Base-by-base conservation (phyloP, 1,140 invertebrate species). In the Sinonovacula constricta region DNA sequence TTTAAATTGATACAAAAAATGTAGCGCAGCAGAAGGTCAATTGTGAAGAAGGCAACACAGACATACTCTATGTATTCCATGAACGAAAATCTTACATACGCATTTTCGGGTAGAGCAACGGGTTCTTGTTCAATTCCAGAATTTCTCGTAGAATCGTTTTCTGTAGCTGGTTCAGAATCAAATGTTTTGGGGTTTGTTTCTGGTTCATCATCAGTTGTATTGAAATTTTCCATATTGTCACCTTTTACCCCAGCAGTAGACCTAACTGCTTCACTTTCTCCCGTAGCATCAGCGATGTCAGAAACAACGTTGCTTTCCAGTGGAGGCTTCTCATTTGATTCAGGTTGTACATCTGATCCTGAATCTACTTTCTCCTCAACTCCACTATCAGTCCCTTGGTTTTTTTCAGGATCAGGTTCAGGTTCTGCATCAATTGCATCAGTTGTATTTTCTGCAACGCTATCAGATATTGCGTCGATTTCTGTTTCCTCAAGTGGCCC, bases 351-450 rank as follows among this genome's bases (percentile, higher is more conserved):
- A n/a, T n/a, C n/a, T n/a, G n/a, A n/a, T n/a, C n/a, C n/a, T n/a
- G n/a, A n/a, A n/a, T n/a, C n/a, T n/a, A n/a, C n/a, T n/a, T n/a
- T n/a, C n/a, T n/a, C n/a, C n/a, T n/a, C n/a, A n/a, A n/a, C n/a
- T n/a, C n/a, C n/a, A n/a, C n/a, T n/a, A n/a, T 69, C 15, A 88
- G 74, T 60, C 90, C 88, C 45, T 88, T 63, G 15, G 82, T 77
- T 22, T 26, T 15, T 24, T 45, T 65, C 62, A n/a, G 62, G 33
- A 15, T 65, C 62, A 24, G 62, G 15, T 45, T 45, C 62, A 7
- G 62, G 26, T 24, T 31, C 33, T 22, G n/a, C n/a, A 45, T 65
- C 62, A n/a, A n/a, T n/a, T n/a, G n/a, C n/a, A n/a, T n/a, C 33
- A 39, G 62, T 57, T 54, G 33, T 34, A 30, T 24, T 26, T 3